Percentiles rank a stretch among this genome's conserved stretches.
Evolutionary conservation across 2,888 invertebrate genomes (phyloP).

Genomic region (Pseudolycoriella hygida): DNA sequence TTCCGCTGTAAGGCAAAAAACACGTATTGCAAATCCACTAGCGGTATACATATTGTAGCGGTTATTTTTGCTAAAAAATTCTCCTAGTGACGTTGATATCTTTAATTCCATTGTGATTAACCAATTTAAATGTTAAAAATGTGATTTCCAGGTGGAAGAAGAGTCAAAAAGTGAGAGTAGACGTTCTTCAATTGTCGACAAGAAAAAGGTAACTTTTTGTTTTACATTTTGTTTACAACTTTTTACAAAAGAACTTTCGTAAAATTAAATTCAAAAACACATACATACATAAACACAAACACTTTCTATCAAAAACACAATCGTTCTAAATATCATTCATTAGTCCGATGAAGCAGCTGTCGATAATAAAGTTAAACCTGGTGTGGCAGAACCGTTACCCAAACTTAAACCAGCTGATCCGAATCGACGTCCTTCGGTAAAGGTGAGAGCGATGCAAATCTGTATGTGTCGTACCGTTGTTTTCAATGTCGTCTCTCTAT

Average conservation of each 20-base stretch:
- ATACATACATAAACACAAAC: background rate
- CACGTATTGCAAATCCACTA: no score
- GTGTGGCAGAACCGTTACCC: constrained; percentile 37
- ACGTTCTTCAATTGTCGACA: constrained; percentile 5
- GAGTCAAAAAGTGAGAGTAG: constrained; percentile 4
- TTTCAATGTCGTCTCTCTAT: no score
- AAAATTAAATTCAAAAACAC: no score
- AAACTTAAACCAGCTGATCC: constrained; percentile 34
- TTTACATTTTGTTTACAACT: no score
- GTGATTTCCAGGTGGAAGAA: background rate
- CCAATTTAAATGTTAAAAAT: background rate
- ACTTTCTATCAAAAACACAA: background rate
- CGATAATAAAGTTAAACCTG: constrained; percentile 15
- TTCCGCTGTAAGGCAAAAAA: no score
- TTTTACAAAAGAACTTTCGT: no score
- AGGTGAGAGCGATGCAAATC: constrained; percentile 17
- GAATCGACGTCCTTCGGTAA: constrained; percentile 14
- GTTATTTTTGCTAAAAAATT: no score
- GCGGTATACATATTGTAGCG: no score
- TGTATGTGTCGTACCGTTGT: constrained; percentile 12
- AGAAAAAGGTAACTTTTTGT: background rate
- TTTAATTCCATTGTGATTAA: background rate
- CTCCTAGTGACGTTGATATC: no score
- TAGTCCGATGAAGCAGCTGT: constrained; percentile 11
- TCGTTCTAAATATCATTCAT: background rate